Evolutionary conservation across 1,140 invertebrate genomes (phyloP).

Genomic region (Heliconius himera): DNA sequence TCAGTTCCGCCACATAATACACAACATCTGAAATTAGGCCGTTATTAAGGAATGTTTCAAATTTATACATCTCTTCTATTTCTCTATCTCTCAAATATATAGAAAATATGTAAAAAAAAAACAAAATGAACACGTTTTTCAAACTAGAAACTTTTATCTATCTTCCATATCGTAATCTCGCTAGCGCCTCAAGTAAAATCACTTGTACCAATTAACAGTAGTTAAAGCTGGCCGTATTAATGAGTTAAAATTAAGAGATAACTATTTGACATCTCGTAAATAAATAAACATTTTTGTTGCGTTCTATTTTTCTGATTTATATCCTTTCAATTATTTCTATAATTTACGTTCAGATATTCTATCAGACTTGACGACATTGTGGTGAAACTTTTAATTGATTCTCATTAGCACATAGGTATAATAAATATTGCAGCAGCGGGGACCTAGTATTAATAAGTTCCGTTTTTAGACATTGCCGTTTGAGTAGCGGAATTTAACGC

Average conservation of each 20-base stretch:
- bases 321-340: conserved; percentile 1
- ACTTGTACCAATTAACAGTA: conserved; percentile 10
- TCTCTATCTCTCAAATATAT: no score
- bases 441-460: no score
- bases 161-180: not conserved
- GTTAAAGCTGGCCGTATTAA: not conserved
- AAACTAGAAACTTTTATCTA: not conserved
- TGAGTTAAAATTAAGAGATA: conserved; percentile 11
- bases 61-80: no score
- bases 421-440: no score
- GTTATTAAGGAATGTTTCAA: no score
- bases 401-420: not conserved
- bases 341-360: not conserved
- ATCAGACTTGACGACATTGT: not conserved
- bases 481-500: no score
- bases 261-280: not conserved
- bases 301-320: conserved; percentile 14
- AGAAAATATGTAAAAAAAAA: not conserved
- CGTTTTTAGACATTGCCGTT: no score
- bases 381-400: conserved; percentile 3
- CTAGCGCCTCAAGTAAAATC: conserved; percentile 4
- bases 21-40: no score
- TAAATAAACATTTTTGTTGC: not conserved
- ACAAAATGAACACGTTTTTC: not conserved
- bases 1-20: no score